These are phyloP conservation scores for Neoseiulus cucumeris DNA, from an alignment of 1,140 invertebrate species.

Conservation along the genomic window DNA sequence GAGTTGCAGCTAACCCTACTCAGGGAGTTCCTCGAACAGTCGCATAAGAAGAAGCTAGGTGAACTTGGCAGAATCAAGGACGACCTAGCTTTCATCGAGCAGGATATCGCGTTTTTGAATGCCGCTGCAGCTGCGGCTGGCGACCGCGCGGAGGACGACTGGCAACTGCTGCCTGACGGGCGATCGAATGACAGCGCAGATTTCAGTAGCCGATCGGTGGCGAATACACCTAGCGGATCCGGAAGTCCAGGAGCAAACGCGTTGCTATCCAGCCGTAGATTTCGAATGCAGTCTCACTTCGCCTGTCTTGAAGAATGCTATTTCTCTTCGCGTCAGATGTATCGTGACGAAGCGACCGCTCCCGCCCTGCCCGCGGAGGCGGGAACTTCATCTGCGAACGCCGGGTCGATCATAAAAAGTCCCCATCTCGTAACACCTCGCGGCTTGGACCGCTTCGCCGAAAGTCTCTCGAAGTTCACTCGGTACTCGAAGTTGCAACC, in stretches of 20 bases:
- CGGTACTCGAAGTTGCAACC: conserved; percentile 53
- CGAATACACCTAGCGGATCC: background rate
- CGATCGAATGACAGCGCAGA: conserved; percentile 10
- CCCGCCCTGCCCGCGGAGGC: conserved; percentile 10
- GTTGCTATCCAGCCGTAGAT: conserved; percentile 42
- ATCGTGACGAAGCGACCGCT: conserved; percentile 39
- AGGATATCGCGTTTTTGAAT: conserved; percentile 14
- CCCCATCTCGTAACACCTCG: conserved; percentile 22
- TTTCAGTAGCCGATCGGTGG: conserved; percentile 7
- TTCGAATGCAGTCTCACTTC: conserved; percentile 63
- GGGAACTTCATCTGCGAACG: conserved; percentile 19
- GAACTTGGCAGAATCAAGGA: background rate
- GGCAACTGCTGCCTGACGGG: conserved; percentile 7
- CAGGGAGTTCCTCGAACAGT: conserved; percentile 3
- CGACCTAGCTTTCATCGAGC: conserved; percentile 1
- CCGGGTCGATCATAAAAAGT: conserved; percentile 21
- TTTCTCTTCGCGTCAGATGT: conserved; percentile 39
- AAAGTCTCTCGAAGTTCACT: conserved; percentile 72
- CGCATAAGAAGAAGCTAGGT: background rate
- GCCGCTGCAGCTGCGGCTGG: conserved; percentile 25
- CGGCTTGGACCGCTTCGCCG: conserved; percentile 56
- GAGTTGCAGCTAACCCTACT: background rate
- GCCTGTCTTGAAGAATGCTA: conserved; percentile 76
- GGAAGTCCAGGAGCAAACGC: conserved; percentile 18
- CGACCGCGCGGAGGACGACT: conserved; percentile 9